Base-by-base conservation (phyloP, 2,888 invertebrate species). In the Hirtodrosophila duncani region DNA sequence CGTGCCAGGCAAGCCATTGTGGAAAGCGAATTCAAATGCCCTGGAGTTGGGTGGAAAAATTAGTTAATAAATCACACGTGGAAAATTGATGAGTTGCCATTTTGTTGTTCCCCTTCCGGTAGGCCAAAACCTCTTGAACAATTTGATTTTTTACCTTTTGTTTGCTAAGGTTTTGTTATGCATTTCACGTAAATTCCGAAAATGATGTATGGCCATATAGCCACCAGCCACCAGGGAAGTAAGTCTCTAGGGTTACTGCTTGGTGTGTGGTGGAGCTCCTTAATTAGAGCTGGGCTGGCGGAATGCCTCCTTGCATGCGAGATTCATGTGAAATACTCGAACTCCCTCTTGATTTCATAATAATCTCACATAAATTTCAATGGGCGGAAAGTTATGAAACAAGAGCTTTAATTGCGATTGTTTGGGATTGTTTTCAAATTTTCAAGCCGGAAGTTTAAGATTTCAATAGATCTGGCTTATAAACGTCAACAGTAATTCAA, bases 11-110 rank as follows among this genome's bases (percentile, higher is more conserved):
- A 78, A 77, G 69, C 70, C 34, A 48, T 38, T 75, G 34, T 59
- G 57, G 62, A 75, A 64, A 64, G 51, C 71, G 77, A 72, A 74
- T 75, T 75, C 69, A 78, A 78, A 78, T 81, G 79, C 64, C 62
- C 58, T 66, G 62, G 61, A 64, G n/a, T n/a, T n/a, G n/a, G n/a
- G n/a, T n/a, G n/a, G 57, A 61, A 69, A 75, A 75, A 75, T 75
- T 81, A 75, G 81, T 75, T 78, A 72, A 75, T 75, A 75, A 75
- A 75, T 75, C 75, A 75, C 75, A 75, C 60, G 74, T 69, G 70
- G 66, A 69, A 74, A 75, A 75, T 75, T 75, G 81, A 75, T 75
- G 75, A 78, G 81, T 65, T 69, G 64, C 69, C 70, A 57, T 63
- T 63, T 62, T 46, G 50, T 11, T 49, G 31, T 21, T 43, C 48